Base-by-base conservation (phyloP, 2,888 invertebrate genomes). In the Diplazon laetatorius region DNA sequence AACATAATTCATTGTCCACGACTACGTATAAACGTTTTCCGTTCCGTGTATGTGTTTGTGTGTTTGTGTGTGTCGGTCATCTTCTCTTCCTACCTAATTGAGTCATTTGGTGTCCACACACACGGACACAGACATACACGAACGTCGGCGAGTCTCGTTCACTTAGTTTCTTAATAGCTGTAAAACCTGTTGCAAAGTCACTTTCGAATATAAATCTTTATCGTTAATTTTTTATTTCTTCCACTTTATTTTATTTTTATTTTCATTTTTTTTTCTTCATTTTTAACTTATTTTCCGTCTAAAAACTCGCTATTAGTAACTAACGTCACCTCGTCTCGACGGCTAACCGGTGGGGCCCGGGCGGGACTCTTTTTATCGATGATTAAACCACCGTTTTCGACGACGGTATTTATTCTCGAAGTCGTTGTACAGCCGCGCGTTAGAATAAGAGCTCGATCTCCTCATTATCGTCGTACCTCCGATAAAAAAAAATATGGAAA, bases 161-260 rank as follows among this genome's bases (percentile, higher is more conserved):
- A 55, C 63, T 72, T 72, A 63, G 37, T 37, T 72, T 72, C 65
- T 72, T 55, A 72, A 72, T 72, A 44, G 72, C 55, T 72, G 55
- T 35, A 55, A 60, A 72, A 72, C 72, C 72, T 65, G 72, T 65
- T 65, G 37, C 57, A 25, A 46, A 57, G 37, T 63, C 25, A 62
- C 55, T 63, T 50, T 55, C 42, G 52, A 62, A 69, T 14, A 18
- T 10, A 37, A n/a, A 5, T 20, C 9, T 22, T 18, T 25, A 39
- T 52, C 14, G 35, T 12, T 14, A 10, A 6, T 35, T 39, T 35
- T 25, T 42, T 39, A n/a, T 14, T 39, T n/a, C 0, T 6, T 16
- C 8, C 48, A 46, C 57, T 37, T 10, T 52, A 18, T 52, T 42
- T 22, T 25, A 25, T 20, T 57, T 35, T 44, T n/a, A n/a, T n/a